A percentile compares a stretch with the other conserved stretches of the same genome.
Evolutionary conservation across 2,888 invertebrate species (phyloP).

Genomic region (Sylvicola cinctus): DNA sequence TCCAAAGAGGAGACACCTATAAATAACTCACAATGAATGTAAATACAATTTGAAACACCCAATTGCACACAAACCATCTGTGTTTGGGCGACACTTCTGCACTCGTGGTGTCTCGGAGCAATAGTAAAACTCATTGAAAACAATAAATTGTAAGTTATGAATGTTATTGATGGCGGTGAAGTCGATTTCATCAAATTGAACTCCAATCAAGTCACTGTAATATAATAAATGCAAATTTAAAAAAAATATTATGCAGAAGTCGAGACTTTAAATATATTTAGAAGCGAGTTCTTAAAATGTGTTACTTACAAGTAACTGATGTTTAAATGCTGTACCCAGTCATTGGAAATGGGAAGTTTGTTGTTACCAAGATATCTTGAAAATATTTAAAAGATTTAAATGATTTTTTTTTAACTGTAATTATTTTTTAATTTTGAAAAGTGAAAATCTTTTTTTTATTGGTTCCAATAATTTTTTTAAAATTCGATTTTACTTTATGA

Average conservation of each 20-base stretch:
- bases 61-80: conserved; percentile 29
- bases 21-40: conserved; percentile 8
- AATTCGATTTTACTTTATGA: too few relatives aligned
- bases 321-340: conserved; percentile 16
- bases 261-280: not conserved
- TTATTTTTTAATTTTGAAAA: too few relatives aligned
- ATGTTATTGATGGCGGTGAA: conserved; percentile 28
- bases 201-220: conserved; percentile 30
- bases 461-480: too few relatives aligned
- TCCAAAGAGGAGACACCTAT: conserved; percentile 35
- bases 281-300: conserved; percentile 1
- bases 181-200: conserved; percentile 29
- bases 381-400: too few relatives aligned
- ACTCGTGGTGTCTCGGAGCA: conserved; percentile 37
- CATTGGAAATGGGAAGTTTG: conserved; percentile 14
- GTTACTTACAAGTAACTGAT: conserved; percentile 16
- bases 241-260: conserved; percentile 1
- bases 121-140: conserved; percentile 39
- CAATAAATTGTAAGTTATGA: conserved; percentile 29
- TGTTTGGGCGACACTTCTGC: conserved; percentile 33
- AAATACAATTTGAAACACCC: conserved; percentile 13
- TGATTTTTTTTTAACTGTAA: too few relatives aligned
- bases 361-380: conserved; percentile 25
- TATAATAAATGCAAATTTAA: conserved; percentile 2
- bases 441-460: too few relatives aligned